A percentile compares a stretch with the other conserved stretches of the same genome.
These are phyloP conservation scores for Dromococcyx pavoninus DNA, from an alignment of 2,797 vertebrate genomes.

Conservation along the genomic window DNA sequence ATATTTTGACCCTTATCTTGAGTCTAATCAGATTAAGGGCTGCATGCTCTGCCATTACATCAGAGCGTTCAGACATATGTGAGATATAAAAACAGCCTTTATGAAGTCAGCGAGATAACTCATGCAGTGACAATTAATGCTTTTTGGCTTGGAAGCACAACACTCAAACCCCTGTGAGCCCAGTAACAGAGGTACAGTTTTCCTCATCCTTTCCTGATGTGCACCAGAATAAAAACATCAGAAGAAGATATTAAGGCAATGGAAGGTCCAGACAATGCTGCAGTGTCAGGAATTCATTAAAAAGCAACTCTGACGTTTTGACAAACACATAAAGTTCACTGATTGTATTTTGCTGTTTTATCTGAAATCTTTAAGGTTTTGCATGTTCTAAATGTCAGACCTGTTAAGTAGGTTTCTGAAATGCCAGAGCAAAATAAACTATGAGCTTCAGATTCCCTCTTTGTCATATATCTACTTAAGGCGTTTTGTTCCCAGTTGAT, in stretches of 20 bases:
- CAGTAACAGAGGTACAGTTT: background rate
- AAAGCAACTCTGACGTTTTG: conserved; percentile 37
- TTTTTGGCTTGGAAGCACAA: background rate
- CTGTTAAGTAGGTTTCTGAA: background rate
- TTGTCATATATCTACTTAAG: background rate
- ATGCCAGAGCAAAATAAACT: background rate
- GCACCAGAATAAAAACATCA: background rate
- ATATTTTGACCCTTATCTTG: background rate
- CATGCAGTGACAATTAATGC: background rate
- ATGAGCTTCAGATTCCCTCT: background rate
- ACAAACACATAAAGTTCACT: conserved; percentile 1
- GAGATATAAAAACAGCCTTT: background rate
- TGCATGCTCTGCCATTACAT: background rate
- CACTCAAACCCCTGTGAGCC: background rate
- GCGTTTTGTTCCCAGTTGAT: background rate
- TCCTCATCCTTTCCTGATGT: background rate
- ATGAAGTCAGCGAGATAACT: background rate
- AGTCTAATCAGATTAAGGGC: background rate
- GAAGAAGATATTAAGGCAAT: background rate
- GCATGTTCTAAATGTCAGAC: conserved; percentile 19
- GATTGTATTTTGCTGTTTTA: conserved; percentile 21
- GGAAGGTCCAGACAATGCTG: background rate
- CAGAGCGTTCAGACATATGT: background rate
- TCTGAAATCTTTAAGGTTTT: conserved; percentile 3
- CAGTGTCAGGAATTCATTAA: background rate